These are phyloP conservation scores for Zosterops japonicus DNA, from an alignment of 2,113 vertebrate genomes.

Conservation along the genomic window DNA sequence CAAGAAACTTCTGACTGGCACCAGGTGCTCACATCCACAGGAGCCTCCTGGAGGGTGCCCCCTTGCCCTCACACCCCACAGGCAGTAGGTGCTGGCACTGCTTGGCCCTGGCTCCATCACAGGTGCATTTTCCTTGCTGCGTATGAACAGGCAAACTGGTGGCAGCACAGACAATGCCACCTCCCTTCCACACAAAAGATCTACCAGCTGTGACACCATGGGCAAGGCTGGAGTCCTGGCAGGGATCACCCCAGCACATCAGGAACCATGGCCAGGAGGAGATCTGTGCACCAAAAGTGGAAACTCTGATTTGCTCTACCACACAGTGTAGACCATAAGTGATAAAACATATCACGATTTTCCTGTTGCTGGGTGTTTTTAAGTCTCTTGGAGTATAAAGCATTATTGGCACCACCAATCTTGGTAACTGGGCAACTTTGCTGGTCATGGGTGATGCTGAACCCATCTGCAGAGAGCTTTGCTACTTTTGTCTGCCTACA, in stretches of 20 bases:
- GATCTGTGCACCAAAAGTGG: background rate
- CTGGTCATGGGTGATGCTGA: background rate
- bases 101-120: background rate
- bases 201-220: background rate
- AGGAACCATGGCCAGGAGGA: background rate
- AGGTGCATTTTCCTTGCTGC: background rate
- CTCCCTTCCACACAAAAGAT: background rate
- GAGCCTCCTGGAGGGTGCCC: background rate
- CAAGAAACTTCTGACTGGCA: background rate
- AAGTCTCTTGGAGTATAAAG: background rate
- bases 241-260: fast-evolving
- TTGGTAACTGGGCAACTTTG: background rate
- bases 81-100: background rate
- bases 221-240: background rate
- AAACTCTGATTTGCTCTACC: background rate
- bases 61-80: background rate
- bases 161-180: background rate
- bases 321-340: background rate
- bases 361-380: background rate
- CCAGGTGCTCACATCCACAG: fast-evolving
- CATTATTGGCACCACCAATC: background rate
- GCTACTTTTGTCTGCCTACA: background rate
- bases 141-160: background rate
- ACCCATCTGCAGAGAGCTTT: background rate
- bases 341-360: background rate